These are phyloP conservation scores for Actinemys pallida DNA, from an alignment of 2,113 vertebrate species.

Conservation along the genomic window DNA sequence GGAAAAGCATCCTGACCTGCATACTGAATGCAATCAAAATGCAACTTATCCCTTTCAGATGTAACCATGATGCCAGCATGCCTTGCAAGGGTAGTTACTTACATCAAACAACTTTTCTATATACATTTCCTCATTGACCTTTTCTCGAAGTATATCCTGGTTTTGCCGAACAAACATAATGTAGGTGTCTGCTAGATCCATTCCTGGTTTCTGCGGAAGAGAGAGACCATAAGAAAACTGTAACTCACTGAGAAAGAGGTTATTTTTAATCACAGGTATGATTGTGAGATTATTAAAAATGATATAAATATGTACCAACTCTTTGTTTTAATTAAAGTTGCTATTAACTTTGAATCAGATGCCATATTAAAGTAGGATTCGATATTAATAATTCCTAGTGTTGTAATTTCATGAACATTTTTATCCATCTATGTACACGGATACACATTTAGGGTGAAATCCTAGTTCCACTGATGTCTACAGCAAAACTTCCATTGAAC, in stretches of 20 bases:
- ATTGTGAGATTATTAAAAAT: neutral
- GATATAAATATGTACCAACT: neutral
- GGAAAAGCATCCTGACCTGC: neutral
- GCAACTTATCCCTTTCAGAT: conserved; percentile 12
- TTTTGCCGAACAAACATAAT: conserved; percentile 97
- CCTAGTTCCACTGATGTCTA: neutral
- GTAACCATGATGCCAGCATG: neutral
- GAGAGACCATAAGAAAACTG: neutral
- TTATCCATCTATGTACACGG: neutral
- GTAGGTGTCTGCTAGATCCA: conserved; percentile 96
- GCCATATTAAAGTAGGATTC: neutral
- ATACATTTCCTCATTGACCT: conserved; percentile 94
- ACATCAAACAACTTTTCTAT: conserved; percentile 95
- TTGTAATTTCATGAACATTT: neutral
- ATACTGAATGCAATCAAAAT: conserved; percentile 13
- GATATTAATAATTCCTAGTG: neutral
- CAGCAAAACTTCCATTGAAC: neutral
- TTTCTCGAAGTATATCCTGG: conserved; percentile 95
- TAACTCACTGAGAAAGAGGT: neutral
- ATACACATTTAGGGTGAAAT: neutral
- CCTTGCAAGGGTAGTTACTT: conserved; percentile 79
- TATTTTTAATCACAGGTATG: neutral
- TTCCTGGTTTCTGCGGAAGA: conserved; percentile 90
- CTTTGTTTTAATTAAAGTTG: neutral
- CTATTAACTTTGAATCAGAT: neutral